Evolutionary conservation across 2,113 vertebrate genomes (phyloP), one percentile per base, ranked within the genome.

Genomic region (Saguinus midas): DNA sequence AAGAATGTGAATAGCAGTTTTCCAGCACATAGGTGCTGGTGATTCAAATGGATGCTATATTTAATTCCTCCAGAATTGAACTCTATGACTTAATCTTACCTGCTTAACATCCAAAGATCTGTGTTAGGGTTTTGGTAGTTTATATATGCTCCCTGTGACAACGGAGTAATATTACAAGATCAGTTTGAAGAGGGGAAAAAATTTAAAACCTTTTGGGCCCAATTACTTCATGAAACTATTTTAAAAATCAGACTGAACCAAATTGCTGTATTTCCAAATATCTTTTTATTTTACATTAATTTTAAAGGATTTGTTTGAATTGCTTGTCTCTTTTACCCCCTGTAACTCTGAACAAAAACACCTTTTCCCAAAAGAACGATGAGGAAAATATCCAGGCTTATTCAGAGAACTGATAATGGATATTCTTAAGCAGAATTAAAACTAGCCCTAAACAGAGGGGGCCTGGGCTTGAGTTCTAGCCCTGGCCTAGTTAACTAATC

Each of bases 1-100:
- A 57, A 95, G 83, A 91, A 96, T 64, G 64, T 61, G 96, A 87
- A 82, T 57, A 96, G 97, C 83, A 75, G 50, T 96, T 97, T 97
- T 97, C 96, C 96, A 97, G 91, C 87, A 94, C 87, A 40, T 5
- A 96, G 91, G 25, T 91, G 52, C 16, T 52, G 43, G 72, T 84
- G 88, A 89, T 97, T 90, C 94, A 96, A 94, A 98, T 95, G 78
- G 96, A 96, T 96, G 93, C 40, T 96, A 21, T 66, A 92, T 96
- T 98, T 98, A 80, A 89, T 95, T 97, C 97, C 96, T 94, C 73
- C 86, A 93, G 92, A 98, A 97, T 64, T 96, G 81, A 97, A 97
- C 76, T 97, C 98, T 98, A 81, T 97, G 97, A 98, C 97, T 98
- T 98, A 97, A 98, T 98, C 94, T 98, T 98, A 98, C 98, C 97